phyloP scores from a whole-genome alignment of 2,797 vertebrate genomes.

The Nannoperca obscura region DNA sequence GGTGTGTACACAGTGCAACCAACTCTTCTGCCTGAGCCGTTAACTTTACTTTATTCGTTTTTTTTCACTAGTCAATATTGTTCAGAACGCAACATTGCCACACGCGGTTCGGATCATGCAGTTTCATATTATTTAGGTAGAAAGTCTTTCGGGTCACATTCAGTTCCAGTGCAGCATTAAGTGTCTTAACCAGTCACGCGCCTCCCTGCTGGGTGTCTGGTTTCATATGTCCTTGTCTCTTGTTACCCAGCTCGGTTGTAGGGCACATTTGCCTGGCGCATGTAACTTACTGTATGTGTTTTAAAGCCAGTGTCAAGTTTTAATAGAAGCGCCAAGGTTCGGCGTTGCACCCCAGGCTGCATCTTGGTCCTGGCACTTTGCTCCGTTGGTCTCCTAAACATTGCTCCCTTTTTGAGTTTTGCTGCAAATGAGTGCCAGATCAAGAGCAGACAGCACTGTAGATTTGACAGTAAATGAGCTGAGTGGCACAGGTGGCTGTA shows the following conservation, averaged over 20 bases:
- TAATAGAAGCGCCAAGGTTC: not conserved
- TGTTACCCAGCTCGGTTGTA: conserved; percentile 70
- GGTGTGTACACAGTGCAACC: conserved; percentile 61
- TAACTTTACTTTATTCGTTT: conserved; percentile 1
- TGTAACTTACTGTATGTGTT: conserved; percentile 58
- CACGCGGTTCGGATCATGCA: conserved; percentile 25
- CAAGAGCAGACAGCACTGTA: conserved; percentile 22
- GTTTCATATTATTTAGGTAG: conserved; percentile 34
- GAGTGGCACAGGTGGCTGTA: conserved; percentile 22
- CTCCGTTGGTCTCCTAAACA: not conserved
- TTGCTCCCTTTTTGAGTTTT: conserved; percentile 20
- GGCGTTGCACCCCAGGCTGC: conserved; percentile 8
- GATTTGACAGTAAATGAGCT: conserved; percentile 14
- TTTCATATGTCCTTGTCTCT: conserved; percentile 79
- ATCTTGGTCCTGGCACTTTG: conserved; percentile 10
- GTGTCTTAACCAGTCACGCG: conserved; percentile 74
- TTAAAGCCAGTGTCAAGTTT: conserved; percentile 47
- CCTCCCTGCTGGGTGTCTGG: conserved; percentile 72
- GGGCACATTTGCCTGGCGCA: conserved; percentile 58
- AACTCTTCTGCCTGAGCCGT: conserved; percentile 11
- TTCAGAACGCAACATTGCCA: not conserved
- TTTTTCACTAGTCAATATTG: not conserved
- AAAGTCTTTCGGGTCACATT: conserved; percentile 50
- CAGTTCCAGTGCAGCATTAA: conserved; percentile 60
- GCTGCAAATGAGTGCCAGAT: conserved; percentile 21